Evolutionary conservation across 2,113 vertebrate species (phyloP).

Genomic region (Petromus typicus): DNA sequence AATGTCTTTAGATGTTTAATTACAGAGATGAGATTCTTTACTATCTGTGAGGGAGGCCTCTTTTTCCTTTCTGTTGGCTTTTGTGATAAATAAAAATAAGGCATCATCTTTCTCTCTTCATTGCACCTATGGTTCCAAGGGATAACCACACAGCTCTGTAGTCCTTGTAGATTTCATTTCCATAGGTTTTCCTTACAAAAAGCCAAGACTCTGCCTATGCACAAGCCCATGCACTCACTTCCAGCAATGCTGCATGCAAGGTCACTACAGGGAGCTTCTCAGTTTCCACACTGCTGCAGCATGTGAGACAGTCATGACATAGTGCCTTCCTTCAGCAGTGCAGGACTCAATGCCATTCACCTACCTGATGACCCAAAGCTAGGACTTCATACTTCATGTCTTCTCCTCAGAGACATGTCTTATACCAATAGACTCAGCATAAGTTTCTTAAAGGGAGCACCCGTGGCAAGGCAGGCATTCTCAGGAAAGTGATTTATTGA

Average conservation of each 20-base stretch:
- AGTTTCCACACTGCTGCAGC: not conserved
- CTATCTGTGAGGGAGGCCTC: not conserved
- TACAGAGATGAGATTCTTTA: not conserved
- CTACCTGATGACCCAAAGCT: not conserved
- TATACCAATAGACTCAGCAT: too few species aligned
- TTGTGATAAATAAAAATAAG: not conserved
- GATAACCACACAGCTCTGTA: not conserved
- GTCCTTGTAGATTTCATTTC: not conserved
- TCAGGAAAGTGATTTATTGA: not conserved
- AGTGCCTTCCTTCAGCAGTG: not conserved
- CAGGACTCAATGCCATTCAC: not conserved
- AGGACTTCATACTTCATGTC: too few species aligned
- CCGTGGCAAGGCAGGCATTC: not conserved
- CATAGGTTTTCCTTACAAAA: not conserved
- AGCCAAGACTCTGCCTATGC: not conserved
- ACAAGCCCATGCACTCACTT: not conserved
- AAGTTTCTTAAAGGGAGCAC: not conserved
- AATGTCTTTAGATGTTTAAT: not conserved
- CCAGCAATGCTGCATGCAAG: too few species aligned
- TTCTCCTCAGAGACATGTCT: too few species aligned
- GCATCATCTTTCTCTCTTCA: not conserved
- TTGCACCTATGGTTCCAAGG: not conserved
- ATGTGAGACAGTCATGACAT: not conserved
- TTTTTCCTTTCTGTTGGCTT: not conserved
- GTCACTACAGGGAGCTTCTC: not conserved